Base-by-base conservation (phyloP, 2,888 invertebrate species). In the Hipparchia sbordonii region DNA sequence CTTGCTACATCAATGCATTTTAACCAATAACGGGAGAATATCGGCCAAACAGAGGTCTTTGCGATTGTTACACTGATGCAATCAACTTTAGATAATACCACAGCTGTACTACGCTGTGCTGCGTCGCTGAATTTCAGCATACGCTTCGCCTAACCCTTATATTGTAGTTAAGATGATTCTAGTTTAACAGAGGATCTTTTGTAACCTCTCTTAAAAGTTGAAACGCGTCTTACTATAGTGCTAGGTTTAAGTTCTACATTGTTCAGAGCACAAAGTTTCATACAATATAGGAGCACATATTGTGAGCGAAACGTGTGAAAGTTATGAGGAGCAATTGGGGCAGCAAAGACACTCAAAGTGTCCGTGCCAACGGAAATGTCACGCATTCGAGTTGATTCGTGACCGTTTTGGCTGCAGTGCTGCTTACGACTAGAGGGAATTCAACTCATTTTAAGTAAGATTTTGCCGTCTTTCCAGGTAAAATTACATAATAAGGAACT, bases 331-430 rank as follows among this genome's bases (percentile, higher is more conserved):
- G 52, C 69, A 54, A 61, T 69, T 69, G 60, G 56, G 56, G 56
- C 67, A 61, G 52, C 52, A 60, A 67, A 67, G 69, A 61, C 51
- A 51, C 52, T 61, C 39, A 48, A 56, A 67, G 51, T 60, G 68
- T 68, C 60, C 60, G 60, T 68, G 60, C 48, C 60, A n/a, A 23
- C 67, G 67, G 59, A 59, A 67, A 67, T 67, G 67, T 67, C 67
- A 68, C 59, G 59, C 59, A 39, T 68, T 68, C 33, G 51, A 60
- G n/a, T 60, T 51, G 60, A 51, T 68, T 61, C 61, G 69, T 69
- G 61, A 61, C 69, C 69, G 69, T 69, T 69, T 69, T n/a, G 52
- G 39, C 52, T 69, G 69, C 60, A 69, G 57, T 57, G 52, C 51
- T 39, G 51, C 52, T 61, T 45, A 69, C 60, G 39, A 69, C 69